Conservation (phyloP, 2,888 invertebrate species). For the Hartigia nigra region DNA sequence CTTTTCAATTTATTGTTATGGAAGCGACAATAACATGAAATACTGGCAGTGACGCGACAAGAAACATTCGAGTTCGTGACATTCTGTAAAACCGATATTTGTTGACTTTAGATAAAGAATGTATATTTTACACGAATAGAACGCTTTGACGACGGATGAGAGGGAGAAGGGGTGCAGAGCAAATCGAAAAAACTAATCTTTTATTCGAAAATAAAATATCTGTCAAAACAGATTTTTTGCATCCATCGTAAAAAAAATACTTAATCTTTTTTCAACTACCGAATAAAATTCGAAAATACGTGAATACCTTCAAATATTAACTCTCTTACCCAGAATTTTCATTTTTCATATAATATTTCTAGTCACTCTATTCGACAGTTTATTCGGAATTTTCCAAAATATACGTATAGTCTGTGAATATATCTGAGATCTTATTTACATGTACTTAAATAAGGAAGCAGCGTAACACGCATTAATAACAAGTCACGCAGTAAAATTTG, state of each 20-base stretch:
- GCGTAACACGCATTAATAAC: background rate
- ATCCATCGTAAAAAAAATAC: background rate
- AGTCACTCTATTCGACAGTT: background rate
- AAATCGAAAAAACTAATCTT: background rate
- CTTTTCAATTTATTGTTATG: background rate
- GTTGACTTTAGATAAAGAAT: background rate
- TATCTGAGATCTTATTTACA: background rate
- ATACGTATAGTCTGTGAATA: background rate
- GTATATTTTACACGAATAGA: background rate
- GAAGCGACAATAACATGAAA: background rate
- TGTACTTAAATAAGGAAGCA: background rate
- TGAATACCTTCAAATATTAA: background rate
- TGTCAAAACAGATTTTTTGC: background rate
- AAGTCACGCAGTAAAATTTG: background rate
- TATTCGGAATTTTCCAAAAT: background rate
- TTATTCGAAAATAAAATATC: background rate
- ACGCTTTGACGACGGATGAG: background rate
- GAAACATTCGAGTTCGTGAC: background rate
- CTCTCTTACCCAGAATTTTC: background rate
- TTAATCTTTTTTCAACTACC: background rate
- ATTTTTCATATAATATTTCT: background rate
- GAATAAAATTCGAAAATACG: background rate
- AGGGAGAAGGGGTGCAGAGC: background rate
- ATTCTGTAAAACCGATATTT: background rate
- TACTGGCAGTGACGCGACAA: background rate